Conservation (phyloP, 23 tunicate genomes). For the Trididemnum clinides region DNA sequence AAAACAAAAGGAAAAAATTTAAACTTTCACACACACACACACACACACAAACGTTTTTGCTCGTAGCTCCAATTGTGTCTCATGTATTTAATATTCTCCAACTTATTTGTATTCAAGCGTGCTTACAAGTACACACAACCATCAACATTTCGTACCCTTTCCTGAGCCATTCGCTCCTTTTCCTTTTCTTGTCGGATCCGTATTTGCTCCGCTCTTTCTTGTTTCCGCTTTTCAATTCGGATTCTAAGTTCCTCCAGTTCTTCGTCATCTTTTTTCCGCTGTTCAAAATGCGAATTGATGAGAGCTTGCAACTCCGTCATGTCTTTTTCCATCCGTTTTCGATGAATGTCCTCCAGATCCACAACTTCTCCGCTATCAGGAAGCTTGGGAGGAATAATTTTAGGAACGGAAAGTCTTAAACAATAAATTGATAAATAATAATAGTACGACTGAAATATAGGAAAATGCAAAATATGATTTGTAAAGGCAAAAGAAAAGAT, state of each 20-base stretch:
- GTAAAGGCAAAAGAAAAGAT: neutral
- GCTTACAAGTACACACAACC: too few relatives aligned
- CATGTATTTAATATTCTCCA: too few relatives aligned
- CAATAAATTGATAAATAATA: too few relatives aligned
- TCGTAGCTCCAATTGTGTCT: too few relatives aligned
- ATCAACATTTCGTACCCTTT: slow-evolving; percentile 75
- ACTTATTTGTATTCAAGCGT: too few relatives aligned
- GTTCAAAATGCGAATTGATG: slow-evolving; percentile 87
- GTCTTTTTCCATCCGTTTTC: slow-evolving; percentile 93
- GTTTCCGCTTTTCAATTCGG: slow-evolving; percentile 74
- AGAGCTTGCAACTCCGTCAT: slow-evolving; percentile 75
- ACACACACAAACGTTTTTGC: too few relatives aligned
- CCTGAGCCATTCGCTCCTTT: slow-evolving; percentile 92
- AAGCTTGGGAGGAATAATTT: slow-evolving; percentile 81
- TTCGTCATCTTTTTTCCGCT: slow-evolving; percentile 87
- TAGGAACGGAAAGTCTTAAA: slow-evolving; percentile 74
- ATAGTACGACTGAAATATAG: too few relatives aligned
- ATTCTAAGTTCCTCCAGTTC: slow-evolving; percentile 64
- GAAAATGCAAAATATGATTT: too few relatives aligned
- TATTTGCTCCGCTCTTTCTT: slow-evolving; percentile 71
- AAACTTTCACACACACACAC: too few relatives aligned
- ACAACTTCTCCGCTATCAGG: slow-evolving; percentile 84
- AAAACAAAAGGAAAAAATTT: too few relatives aligned
- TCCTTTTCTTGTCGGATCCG: slow-evolving; percentile 82
- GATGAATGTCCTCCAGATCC: slow-evolving; percentile 83